Base-by-base conservation (phyloP, 1,140 invertebrate species). In the Zaprionus taronus region DNA sequence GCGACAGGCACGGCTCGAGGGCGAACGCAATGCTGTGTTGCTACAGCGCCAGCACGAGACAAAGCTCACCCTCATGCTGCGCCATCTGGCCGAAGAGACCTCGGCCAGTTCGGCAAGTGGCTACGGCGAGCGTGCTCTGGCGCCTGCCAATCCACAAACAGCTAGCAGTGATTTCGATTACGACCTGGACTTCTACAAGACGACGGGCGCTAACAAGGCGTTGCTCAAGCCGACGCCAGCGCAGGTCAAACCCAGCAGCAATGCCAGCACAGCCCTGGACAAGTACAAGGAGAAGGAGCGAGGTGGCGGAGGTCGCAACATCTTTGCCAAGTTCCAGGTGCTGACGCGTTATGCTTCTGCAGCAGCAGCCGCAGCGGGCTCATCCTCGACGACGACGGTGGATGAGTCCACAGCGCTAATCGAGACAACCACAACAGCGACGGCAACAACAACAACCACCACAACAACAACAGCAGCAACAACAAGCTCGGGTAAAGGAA, bases 1-100 rank as follows among this genome's bases (percentile, higher is more conserved):
- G n/a, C 94, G 95, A 17, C 94, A 95, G 61, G 93, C 94, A 0
- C 93, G 94, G 5, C 86, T 95, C 1, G 95, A 95, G 68, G 93
- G 93, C 3, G 95, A 95, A 71, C 84, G 94, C 11, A 93, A 94
- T 64, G 93, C 95, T 0, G 93, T 95, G 9, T 72, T 94, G 4
- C 83, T 95, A 26, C 95, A 95, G 70, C 93, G 94, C 17, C 94
- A 95, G 79, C 94, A 95, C 61, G 94, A 96, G 72, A 94, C 95
- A 69, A 95, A 95, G 74, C 80, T 95, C 3, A 94, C 95, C 66
- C 81, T 95, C 2, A 94, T 95, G 73, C 92, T 95, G 41, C 92
- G 94, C 14, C 95, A 95, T 74, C 91, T 95, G 55, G 94, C 94
- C 3, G 94, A 94, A 41, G 95, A 95, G 74, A 93, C 94, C 0